Evolutionary conservation across 2,797 vertebrate genomes (phyloP).

Genomic region (Rhinophrynus dorsalis): DNA sequence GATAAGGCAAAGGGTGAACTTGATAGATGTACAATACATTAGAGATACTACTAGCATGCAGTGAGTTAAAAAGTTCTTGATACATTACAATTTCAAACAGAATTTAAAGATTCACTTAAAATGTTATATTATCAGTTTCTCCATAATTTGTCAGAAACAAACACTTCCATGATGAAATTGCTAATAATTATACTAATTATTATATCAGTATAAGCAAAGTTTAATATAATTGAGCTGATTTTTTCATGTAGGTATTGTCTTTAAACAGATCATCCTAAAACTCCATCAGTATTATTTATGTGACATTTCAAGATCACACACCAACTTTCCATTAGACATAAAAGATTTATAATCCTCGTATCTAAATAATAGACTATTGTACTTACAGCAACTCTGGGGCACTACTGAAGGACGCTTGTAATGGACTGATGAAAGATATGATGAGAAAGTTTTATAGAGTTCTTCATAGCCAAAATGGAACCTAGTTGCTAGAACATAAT

Average conservation of each 20-base stretch:
- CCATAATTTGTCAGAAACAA: too few species aligned
- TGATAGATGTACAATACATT: too few species aligned
- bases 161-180: too few species aligned
- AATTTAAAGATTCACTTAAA: too few species aligned
- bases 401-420: neutral
- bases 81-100: too few species aligned
- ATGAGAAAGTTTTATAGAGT: neutral
- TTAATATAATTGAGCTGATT: too few species aligned
- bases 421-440: neutral
- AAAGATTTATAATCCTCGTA: neutral
- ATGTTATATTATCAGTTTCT: too few species aligned
- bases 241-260: neutral
- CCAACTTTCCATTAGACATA: neutral
- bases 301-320: conserved; percentile 1
- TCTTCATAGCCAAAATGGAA: neutral
- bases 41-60: too few species aligned
- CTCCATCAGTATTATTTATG: conserved; percentile 5
- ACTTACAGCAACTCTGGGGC: neutral
- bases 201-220: too few species aligned
- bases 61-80: too few species aligned
- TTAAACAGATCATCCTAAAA: neutral
- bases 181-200: too few species aligned
- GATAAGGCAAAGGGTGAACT: too few species aligned
- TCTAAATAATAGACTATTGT: neutral
- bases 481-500: neutral